Conservation (phyloP, 2,888 invertebrate species). For the Chorisops tibialis region DNA sequence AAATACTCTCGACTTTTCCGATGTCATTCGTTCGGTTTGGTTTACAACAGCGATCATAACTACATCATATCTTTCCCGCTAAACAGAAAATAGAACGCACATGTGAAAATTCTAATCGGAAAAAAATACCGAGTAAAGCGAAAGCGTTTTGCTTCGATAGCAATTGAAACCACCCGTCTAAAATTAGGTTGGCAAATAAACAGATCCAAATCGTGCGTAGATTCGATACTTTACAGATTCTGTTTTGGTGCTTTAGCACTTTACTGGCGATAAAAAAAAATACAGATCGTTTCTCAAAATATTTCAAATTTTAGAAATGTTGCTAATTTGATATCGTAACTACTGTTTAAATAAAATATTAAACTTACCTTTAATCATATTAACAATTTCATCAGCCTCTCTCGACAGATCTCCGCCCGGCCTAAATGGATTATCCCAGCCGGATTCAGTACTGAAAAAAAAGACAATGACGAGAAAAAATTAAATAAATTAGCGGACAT, state of each 20-base stretch:
- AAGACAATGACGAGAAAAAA: constrained; percentile 22
- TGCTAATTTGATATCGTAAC: too few relatives aligned
- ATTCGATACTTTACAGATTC: too few relatives aligned
- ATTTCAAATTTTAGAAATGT: not conserved
- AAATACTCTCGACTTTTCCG: too few relatives aligned
- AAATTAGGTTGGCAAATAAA: too few relatives aligned
- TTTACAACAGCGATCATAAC: too few relatives aligned
- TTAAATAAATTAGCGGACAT: too few relatives aligned
- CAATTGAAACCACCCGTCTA: too few relatives aligned
- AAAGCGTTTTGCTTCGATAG: not conserved
- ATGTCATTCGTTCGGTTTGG: too few relatives aligned
- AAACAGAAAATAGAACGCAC: constrained; percentile 7
- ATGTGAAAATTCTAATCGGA: not conserved
- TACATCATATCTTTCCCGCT: not conserved
- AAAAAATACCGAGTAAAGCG: constrained; percentile 13
- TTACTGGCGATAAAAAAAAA: too few relatives aligned
- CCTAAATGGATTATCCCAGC: constrained; percentile 96
- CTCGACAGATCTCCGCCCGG: constrained; percentile 89
- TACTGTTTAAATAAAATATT: constrained; percentile 1
- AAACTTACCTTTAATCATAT: constrained; percentile 73
- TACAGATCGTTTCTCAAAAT: too few relatives aligned
- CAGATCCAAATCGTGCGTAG: too few relatives aligned
- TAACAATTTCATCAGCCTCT: constrained; percentile 92
- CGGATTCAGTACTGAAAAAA: constrained; percentile 81
- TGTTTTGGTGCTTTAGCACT: too few relatives aligned